Base-by-base conservation (phyloP, 2,797 vertebrate genomes). In the Arnoldichthys spilopterus region DNA sequence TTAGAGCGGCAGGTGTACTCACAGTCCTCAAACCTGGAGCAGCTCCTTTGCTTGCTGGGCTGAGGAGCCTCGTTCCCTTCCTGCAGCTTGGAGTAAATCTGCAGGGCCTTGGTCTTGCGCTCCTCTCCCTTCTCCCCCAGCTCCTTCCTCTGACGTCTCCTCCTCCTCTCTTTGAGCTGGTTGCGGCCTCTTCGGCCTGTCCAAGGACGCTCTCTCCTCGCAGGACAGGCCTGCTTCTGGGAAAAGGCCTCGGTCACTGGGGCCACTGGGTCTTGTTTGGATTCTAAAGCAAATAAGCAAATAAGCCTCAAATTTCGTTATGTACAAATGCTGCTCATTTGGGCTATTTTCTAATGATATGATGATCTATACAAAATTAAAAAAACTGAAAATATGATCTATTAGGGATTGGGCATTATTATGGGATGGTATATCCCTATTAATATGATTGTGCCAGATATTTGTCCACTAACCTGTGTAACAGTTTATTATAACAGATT, bases 21-120 rank as follows among this genome's bases (percentile, higher is more conserved):
- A 94, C 89, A 88, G 56, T 93, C 88, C 77, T 93, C 88, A 72
- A 94, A 93, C 81, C 83, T 85, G 75, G 88, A 92, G 84, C 78
- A 78, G 1, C 72, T 84, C n/a, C 54, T 84, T 2, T 61, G 67
- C 6, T 83, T 84, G 67, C 61, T 70, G 45, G 51, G 1, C 68
- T 69, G 83, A 5, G 53, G 37, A 0, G 80, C n/a, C 0, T 70
- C 81, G 0, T 82, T 63, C 67, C 80, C 13, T 0, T 90, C 88
- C 64, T 88, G 89, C 67, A 93, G 86, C 79, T 90, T 94, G 83
- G 89, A 93, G 53, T 92, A 91, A 77, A 93, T 30, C 7, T 76
- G 69, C 67, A 94, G 75, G 0, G 70, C 87, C 84, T 89, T 89
- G 34, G 78, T 63, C 82, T 89, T 90, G 78, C 86, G 89, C 82